phyloP scores from a whole-genome alignment of 2,888 invertebrate genomes.

The Ophioninae sp. region DNA sequence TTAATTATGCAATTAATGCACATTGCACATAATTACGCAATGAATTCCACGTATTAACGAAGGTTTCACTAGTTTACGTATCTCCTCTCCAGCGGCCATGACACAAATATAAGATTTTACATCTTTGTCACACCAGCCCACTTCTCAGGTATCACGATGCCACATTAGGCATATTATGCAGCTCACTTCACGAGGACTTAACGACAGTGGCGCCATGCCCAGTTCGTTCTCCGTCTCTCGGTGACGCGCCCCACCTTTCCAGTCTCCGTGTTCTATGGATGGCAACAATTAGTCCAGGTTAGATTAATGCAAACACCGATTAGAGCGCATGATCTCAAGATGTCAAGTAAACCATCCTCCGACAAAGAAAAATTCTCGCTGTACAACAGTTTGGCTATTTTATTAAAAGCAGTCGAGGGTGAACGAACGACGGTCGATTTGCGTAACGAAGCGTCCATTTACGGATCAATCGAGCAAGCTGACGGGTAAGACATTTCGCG shows the following conservation, averaged over 20 bases:
- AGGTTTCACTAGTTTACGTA: no score
- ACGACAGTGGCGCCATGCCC: no score
- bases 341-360: conserved; percentile 9
- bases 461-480: conserved; percentile 84
- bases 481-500: conserved; percentile 83
- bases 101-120: no score
- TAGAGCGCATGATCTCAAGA: background rate
- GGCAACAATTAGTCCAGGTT: conserved; percentile 3
- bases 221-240: no score
- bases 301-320: conserved; percentile 1
- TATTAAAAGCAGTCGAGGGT: conserved; percentile 85
- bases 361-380: conserved; percentile 79
- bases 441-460: conserved; percentile 85
- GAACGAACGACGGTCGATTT: conserved; percentile 85
- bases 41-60: no score
- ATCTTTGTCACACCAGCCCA: no score
- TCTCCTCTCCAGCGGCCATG: no score
- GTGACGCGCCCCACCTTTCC: background rate
- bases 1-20: no score
- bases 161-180: no score
- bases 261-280: background rate
- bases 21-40: no score
- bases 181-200: no score
- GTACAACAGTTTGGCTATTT: conserved; percentile 85
- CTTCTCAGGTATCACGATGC: no score